phyloP scores from a whole-genome alignment of 2,888 invertebrate species.

The Nomada fucata region DNA sequence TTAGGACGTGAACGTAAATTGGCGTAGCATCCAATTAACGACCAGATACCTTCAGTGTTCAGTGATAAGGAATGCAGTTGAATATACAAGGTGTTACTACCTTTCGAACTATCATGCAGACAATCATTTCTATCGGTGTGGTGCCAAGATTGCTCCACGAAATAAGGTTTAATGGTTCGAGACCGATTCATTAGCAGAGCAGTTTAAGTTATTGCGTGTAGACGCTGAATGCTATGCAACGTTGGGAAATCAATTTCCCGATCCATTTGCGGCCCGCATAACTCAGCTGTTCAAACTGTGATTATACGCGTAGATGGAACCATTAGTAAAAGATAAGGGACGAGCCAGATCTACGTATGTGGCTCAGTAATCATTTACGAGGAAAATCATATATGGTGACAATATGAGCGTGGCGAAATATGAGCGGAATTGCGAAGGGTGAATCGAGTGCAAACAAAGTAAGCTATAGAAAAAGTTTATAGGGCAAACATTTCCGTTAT shows the following conservation, averaged over 20 bases:
- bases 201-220: slow-evolving; percentile 24
- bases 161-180: not conserved
- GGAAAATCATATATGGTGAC: too few relatives aligned
- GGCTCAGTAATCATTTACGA: too few relatives aligned
- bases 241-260: slow-evolving; percentile 43
- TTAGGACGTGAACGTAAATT: too few relatives aligned
- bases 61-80: too few relatives aligned
- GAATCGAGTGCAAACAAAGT: not conserved
- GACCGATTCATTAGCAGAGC: slow-evolving; percentile 40
- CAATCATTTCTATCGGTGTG: too few relatives aligned
- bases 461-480: not conserved
- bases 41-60: too few relatives aligned
- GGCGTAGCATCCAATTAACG: too few relatives aligned
- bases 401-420: not conserved
- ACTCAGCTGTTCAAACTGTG: slow-evolving; percentile 16
- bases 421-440: not conserved
- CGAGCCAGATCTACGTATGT: too few relatives aligned
- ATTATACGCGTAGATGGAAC: not conserved
- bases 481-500: not conserved
- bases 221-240: slow-evolving; percentile 3
- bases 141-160: too few relatives aligned
- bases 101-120: too few relatives aligned
- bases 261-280: slow-evolving; percentile 21
- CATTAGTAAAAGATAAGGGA: not conserved
- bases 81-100: too few relatives aligned